These are phyloP conservation scores for Takifugu flavidus DNA, from an alignment of 2,113 vertebrate species.

Conservation along the genomic window DNA sequence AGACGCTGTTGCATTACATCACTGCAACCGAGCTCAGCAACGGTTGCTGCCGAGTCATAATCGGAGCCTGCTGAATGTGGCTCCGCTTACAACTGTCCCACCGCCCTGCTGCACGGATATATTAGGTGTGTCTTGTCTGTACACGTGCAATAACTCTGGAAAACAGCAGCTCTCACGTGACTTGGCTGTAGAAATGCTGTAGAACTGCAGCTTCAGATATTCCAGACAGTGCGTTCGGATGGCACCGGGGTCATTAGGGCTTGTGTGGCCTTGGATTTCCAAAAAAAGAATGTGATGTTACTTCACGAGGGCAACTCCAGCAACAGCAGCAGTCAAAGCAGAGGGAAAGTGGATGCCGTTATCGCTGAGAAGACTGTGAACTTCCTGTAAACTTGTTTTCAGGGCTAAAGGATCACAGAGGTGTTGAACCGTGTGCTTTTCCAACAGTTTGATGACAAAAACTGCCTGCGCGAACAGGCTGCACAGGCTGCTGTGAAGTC, in stretches of 20 bases:
- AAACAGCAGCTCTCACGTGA: constrained; percentile 26
- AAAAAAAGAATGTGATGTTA: too few species aligned
- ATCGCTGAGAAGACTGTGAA: constrained; percentile 54
- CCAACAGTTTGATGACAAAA: constrained; percentile 58
- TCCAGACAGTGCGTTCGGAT: too few species aligned
- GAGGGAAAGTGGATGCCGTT: constrained; percentile 67
- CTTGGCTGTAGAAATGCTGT: background rate
- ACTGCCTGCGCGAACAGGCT: constrained; percentile 68
- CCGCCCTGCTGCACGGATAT: background rate
- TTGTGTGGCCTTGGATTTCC: too few species aligned
- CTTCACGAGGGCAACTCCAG: constrained; percentile 23
- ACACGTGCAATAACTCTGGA: constrained; percentile 15
- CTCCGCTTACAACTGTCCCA: background rate
- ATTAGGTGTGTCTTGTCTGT: background rate
- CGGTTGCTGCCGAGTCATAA: background rate
- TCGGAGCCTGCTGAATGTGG: too few species aligned
- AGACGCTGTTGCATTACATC: constrained; percentile 62
- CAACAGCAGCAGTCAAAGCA: constrained; percentile 45
- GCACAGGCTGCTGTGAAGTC: constrained; percentile 65
- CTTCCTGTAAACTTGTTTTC: constrained; percentile 47
- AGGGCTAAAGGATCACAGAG: constrained; percentile 48
- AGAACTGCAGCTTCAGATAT: too few species aligned
- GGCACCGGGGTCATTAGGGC: too few species aligned
- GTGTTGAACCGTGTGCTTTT: constrained; percentile 26
- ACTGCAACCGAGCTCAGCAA: constrained; percentile 19